phyloP scores from a whole-genome alignment of 2,888 invertebrate genomes.

The Neocrepidodera transversa region DNA sequence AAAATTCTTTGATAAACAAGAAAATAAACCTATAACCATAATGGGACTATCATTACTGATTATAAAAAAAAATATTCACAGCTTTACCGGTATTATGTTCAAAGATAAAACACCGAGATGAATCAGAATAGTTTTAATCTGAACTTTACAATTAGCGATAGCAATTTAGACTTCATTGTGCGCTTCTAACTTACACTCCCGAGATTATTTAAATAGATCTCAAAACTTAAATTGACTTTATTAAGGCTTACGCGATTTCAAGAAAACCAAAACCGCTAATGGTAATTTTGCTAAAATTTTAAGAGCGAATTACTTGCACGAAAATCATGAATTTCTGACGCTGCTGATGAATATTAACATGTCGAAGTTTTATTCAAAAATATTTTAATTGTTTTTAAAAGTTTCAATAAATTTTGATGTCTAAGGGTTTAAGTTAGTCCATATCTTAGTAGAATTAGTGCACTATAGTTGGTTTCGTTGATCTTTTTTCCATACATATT shows the following conservation, averaged over 20 bases:
- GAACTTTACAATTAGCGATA: constrained; percentile 30
- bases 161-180: constrained; percentile 32
- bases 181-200: constrained; percentile 23
- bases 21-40: no score
- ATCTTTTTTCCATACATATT: no score
- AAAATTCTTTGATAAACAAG: no score
- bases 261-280: constrained; percentile 18
- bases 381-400: no score
- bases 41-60: no score
- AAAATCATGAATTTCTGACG: neutral
- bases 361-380: no score
- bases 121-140: constrained; percentile 13
- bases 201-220: constrained; percentile 29
- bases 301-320: constrained; percentile 1
- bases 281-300: constrained; percentile 24
- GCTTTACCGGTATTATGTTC: neutral
- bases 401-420: no score
- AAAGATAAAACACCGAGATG: neutral
- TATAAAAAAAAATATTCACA: no score
- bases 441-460: no score
- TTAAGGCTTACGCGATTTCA: constrained; percentile 21
- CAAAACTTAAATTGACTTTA: constrained; percentile 33
- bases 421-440: no score
- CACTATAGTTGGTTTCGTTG: no score
- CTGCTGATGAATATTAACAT: no score